Conservation (phyloP, 2,113 vertebrate species). For the Chionomys nivalis region DNA sequence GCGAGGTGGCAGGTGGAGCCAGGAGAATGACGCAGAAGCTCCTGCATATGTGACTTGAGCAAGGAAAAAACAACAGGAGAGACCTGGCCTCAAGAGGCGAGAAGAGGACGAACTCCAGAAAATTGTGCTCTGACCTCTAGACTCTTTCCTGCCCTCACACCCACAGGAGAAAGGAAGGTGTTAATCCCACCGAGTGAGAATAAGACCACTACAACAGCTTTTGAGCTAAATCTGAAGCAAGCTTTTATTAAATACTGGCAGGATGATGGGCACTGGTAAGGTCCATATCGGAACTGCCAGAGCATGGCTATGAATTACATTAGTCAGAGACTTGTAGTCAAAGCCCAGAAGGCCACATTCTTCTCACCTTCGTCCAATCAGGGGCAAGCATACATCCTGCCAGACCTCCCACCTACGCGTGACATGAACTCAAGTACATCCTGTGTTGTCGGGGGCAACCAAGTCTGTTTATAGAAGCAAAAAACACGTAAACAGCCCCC, state of each 20-base stretch:
- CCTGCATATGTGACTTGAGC: not conserved
- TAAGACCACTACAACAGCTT: not conserved
- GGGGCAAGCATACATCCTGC: not conserved
- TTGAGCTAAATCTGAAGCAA: not conserved
- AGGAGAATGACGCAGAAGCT: not conserved
- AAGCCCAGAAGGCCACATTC: not conserved
- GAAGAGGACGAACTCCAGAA: not conserved
- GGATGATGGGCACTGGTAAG: not conserved
- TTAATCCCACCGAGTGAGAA: not conserved
- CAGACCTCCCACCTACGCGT: rapidly evolving
- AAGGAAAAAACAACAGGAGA: not conserved
- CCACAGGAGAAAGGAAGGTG: not conserved
- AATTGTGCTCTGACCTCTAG: not conserved
- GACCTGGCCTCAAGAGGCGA: not conserved
- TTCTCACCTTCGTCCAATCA: no score
- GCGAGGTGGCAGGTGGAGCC: not conserved
- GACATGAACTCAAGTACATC: not conserved
- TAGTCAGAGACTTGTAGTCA: not conserved
- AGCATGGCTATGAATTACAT: not conserved
- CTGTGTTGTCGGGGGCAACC: not conserved
- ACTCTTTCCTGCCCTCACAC: not conserved
- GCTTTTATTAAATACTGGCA: not conserved
- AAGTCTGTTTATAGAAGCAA: not conserved
- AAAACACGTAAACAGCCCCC: not conserved
- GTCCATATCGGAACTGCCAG: not conserved